Base-by-base conservation (phyloP, 1,140 invertebrate genomes). In the Ostrea denselamellosa region DNA sequence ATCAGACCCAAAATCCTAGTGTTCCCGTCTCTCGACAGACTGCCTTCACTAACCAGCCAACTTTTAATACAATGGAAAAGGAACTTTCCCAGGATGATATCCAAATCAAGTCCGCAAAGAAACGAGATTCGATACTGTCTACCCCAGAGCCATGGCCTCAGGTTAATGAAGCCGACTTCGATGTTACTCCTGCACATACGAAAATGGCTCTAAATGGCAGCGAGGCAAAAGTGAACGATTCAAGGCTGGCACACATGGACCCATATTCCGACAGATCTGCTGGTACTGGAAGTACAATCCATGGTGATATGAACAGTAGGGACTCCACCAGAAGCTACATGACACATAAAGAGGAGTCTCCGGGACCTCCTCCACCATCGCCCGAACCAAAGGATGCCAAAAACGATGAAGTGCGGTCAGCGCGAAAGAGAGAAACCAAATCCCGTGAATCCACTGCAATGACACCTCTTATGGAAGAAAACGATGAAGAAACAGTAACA, bases 311-410 rank as follows among this genome's bases (percentile, higher is more conserved):
- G 0, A 58, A 56, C n/a, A 91, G 89, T 84, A 77, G 86, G 25
- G 83, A 88, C 19, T 92, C 91, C 5, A 88, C 86, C 14, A 28
- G 54, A 53, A 89, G 88, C 84, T 14, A 86, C 56, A 86, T 87
- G 14, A 89, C 65, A 25, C 56, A 65, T 17, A 91, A 91, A 86
- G 88, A 81, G 12, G 90, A 90, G 54, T 92, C 93, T 0, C 93
- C 93, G 10, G 92, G 87, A 0, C 92, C 92, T 8, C 92, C 93
- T 3, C 93, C 93, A 34, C 93, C 93, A 9, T 93, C 93, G 0
- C 93, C 93, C 0, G 93, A 93, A 56, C 85, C 89, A 34, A 90
- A 89, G 28, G 83, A 89, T 17, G 82, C 34, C n/a, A 89, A 68
- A 56, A 77, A 56, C 62, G 86, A 85, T 17, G 71, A 83, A 22